Evolutionary conservation across 2,888 invertebrate genomes (phyloP), one percentile per base, ranked within the genome.

Genomic region (Phalangium opilio): DNA sequence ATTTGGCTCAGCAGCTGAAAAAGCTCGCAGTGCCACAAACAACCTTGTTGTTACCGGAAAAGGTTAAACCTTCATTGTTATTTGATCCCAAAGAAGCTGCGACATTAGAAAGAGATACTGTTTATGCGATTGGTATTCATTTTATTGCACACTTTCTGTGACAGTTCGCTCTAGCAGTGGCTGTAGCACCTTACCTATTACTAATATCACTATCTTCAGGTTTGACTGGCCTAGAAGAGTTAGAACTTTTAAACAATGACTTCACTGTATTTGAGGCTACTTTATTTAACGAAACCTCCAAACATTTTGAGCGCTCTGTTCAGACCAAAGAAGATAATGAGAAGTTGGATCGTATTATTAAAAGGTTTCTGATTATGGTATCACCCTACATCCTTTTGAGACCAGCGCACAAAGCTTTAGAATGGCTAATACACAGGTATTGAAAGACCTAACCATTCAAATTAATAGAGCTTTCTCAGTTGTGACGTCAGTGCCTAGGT

Each of bases 51-150:
- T 67, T 72, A 44, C 78, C 79, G 60, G 75, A 76, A 47, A 80
- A 77, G 58, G 79, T 75, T 58, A 75, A 77, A 41, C 74, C 80
- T 11, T 93, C 95, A 0, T 73, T 96, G 56, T 68, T 96, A 1
- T 96, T 93, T 64, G 82, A 87, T 60, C 78, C 82, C 0, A 82
- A 81, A 62, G 89, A 91, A 66, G 95, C 93, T 0, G 86, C 89
- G 0, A 75, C 75, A 38, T 78, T 89, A 59, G 84, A 85, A 60
- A 75, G 79, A 43, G 82, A 86, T 55, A 82, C 82, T 0, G 80
- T 90, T 56, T 85, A 78, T 64, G 81, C 85, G 62, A 79, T 93
- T 44, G 95, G 91, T 67, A 64, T 59, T 59, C 48, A 8, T 20
- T 14, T 8, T 45, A 38, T 12, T 40, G 18, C 12, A 27, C 40